Base-by-base conservation (phyloP, 2,113 vertebrate genomes). In the Potamarius usumacintae region DNA sequence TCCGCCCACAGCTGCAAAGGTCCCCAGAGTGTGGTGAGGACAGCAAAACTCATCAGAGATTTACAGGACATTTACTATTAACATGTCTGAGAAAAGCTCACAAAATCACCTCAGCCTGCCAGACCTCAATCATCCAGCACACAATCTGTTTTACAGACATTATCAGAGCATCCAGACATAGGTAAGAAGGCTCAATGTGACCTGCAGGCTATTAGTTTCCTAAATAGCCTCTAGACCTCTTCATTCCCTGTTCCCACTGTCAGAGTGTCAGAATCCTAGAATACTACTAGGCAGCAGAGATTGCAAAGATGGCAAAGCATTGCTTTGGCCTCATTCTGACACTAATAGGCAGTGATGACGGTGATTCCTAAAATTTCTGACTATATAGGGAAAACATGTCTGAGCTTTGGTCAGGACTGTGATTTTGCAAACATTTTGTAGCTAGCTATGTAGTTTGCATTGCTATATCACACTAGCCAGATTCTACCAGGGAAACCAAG, bases 141-240 rank as follows among this genome's bases (percentile, higher is more conserved):
- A 60, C 34, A 7, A 7, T 62, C 18, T 60, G 72, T 22, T 76
- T 76, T 50, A 9, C 10, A 25, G 72, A 76, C 72, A 76, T 25
- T 76, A 77, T 77, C 74, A 7, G 79, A 81, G 57, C 58, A 82
- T 81, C 78, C 55, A 53, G 74, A 77, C 20, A 52, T 55, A 52
- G 25, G 55, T 12, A 82, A 48, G 30, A 18, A 82, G 18, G 30
- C 57, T 82, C 12, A 20, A 58, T 25, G 22, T 60, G 42, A 12
- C 57, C 57, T 82, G 57, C 34, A 82, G 57, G 78, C 78, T 57
- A 82, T 42, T 60, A 81, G 55, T 62, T 62, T 82, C 57, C 58
- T 57, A 10, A 58, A 58, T 80, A 30, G 78, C 55, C 78, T 34
- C 53, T 58, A 22, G 55, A 10, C 0, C 7, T 34, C 27, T 58